Base-by-base conservation (phyloP, 2,888 invertebrate species). In the Disparrhopalites patrizii region DNA sequence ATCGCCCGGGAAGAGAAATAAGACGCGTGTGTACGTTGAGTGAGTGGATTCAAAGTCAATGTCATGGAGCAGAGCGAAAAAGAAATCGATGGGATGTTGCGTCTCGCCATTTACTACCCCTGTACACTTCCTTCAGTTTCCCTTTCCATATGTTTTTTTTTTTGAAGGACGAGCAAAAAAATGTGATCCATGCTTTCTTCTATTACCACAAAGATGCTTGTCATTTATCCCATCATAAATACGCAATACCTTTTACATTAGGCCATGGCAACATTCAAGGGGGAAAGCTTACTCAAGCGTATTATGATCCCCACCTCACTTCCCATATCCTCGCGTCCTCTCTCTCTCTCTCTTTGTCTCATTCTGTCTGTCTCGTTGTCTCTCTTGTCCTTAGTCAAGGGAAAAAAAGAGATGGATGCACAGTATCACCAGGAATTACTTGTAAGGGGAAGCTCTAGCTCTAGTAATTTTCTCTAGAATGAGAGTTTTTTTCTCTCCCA, bases 51-150 rank as follows among this genome's bases (percentile, higher is more conserved):
- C 47, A 47, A 47, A 47, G 47, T 47, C 47, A 47, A 47, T 47
- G 47, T 47, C 47, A 47, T 47, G 54, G 54, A 31, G 54, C 31
- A 43, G 36, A 43, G 43, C 15, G 31, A 55, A 55, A 55, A 55
- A 55, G 54, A 55, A 30, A 55, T 60, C 60, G 50, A 60, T 60
- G 36, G 20, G 25, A 38, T 55, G 60, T 47, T 40, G 50, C 60
- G 40, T 60, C 60, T 40, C 23, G 40, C 18, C 47, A 30, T 47
- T 55, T 31, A 47, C 50, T n/a, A n/a, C n/a, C n/a, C n/a, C n/a
- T n/a, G n/a, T n/a, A n/a, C n/a, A n/a, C n/a, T 60, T 50, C 50
- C 60, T 60, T 20, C 47, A n/a, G 7, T 43, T 38, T 43, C 43
- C 25, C 25, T 58, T 23, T 23, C 47, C 47, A 47, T 47, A 47